phyloP scores from a whole-genome alignment of 2,888 invertebrate species.

The Tupiocoris notatus region DNA sequence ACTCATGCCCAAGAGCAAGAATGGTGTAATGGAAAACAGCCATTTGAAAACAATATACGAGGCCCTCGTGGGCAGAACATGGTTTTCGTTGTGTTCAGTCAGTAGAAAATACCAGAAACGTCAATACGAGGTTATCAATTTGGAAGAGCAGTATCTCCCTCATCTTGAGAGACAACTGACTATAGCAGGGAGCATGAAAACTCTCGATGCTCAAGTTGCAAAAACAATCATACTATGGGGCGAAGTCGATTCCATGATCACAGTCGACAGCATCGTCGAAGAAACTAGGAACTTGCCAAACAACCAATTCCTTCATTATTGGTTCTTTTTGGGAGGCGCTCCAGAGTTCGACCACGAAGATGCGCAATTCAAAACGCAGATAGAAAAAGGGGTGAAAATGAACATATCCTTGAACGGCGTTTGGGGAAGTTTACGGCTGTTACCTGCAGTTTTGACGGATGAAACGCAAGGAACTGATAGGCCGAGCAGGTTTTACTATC shows the following conservation, averaged over 20 bases:
- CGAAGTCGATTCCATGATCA: constrained; percentile 13
- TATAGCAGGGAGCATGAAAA: constrained; percentile 4
- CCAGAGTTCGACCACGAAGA: constrained; percentile 5
- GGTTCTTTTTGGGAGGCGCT: constrained; percentile 2
- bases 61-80: background rate
- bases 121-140: constrained; percentile 27
- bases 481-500: constrained; percentile 13
- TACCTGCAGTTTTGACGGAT: constrained; percentile 2
- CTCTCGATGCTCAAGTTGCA: background rate
- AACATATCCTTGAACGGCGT: constrained; percentile 27
- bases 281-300: constrained; percentile 16
- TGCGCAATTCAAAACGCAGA: constrained; percentile 24
- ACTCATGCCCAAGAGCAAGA: background rate
- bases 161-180: constrained; percentile 5
- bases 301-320: constrained; percentile 19
- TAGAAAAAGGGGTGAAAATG: constrained; percentile 35
- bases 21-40: background rate
- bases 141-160: background rate
- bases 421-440: constrained; percentile 31
- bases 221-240: constrained; percentile 32
- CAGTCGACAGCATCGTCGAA: constrained; percentile 20
- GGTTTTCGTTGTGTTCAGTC: constrained; percentile 1
- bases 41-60: constrained; percentile 5
- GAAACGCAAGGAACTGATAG: background rate
- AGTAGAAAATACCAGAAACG: constrained; percentile 1